Evolutionary conservation across 2,888 invertebrate species (phyloP), one percentile per base, ranked within the genome.

Genomic region (Microdon myrmicae): DNA sequence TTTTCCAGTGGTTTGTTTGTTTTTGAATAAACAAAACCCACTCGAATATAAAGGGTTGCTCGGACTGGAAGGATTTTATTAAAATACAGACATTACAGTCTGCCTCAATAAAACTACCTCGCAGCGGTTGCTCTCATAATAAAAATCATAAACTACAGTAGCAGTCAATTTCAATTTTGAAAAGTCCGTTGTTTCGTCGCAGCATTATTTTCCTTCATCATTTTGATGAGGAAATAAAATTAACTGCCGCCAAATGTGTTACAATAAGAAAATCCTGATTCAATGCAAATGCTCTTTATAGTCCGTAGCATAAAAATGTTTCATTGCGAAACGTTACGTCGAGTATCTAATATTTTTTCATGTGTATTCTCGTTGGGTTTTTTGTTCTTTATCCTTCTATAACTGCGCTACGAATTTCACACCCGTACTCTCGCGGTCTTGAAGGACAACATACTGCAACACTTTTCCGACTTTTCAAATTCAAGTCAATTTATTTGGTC

Each of bases 401-500:
- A 32, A 38, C 32, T 38, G 14, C 31, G 20, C 44, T 12, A 26
- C 35, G 32, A 10, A 26, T 47, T 55, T 55, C 55, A 47, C 55
- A 55, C 55, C 47, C 47, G n/a, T n/a, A n/a, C n/a, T 55, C 41
- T 55, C 41, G 31, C 32, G 38, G 47, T 47, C 34, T 9, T 6
- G 10, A 26, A 22, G 26, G 25, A 45, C 47, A 47, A 48, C 56
- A 48, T 56, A 41, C 56, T 56, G 56, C 41, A 48, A 23, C 39
- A 34, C 39, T 55, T 55, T 55, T 55, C 39, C 55, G 39, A 48
- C 48, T 48, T 48, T 48, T 35, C 29, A 47, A 41, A 56, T 56
- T 43, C 56, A 48, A 56, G 29, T 48, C 56, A 56, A 56, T 56
- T 41, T 56, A 56, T 53, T 12, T 31, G 25, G 31, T 39, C 49